Evolutionary conservation across 2,797 vertebrate species (phyloP).

Genomic region (Gorsachius magnificus): DNA sequence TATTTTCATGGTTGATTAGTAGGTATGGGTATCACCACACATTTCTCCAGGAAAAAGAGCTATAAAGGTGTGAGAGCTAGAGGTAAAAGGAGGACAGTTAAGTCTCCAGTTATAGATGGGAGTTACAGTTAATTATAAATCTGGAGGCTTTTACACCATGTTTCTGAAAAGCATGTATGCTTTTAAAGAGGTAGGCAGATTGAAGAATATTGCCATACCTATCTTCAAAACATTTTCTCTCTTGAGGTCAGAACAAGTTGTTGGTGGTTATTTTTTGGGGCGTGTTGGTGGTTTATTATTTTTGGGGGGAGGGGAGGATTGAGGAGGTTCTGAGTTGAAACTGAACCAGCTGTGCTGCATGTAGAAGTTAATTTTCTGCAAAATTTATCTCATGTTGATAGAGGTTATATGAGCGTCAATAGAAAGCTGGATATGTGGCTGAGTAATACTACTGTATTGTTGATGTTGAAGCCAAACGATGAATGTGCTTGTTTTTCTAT

Average conservation of each 20-base stretch:
- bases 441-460: not conserved
- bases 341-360: not conserved
- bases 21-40: not conserved
- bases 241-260: not conserved
- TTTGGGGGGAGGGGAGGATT: rapidly evolving
- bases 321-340: not conserved
- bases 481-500: not conserved
- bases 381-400: not conserved
- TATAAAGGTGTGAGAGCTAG: not conserved
- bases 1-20: not conserved
- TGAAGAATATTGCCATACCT: not conserved
- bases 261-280: rapidly evolving
- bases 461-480: not conserved
- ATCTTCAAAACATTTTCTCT: not conserved
- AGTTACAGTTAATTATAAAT: not conserved
- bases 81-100: not conserved
- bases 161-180: not conserved
- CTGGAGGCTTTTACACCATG: not conserved
- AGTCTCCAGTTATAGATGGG: not conserved
- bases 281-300: not conserved
- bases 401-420: rapidly evolving
- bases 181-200: not conserved
- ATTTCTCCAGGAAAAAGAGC: not conserved
- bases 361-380: not conserved
- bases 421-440: not conserved